Conservation (phyloP, 53 echinoderm and acorn worm genomes). For the Holothuria leucospilota region DNA sequence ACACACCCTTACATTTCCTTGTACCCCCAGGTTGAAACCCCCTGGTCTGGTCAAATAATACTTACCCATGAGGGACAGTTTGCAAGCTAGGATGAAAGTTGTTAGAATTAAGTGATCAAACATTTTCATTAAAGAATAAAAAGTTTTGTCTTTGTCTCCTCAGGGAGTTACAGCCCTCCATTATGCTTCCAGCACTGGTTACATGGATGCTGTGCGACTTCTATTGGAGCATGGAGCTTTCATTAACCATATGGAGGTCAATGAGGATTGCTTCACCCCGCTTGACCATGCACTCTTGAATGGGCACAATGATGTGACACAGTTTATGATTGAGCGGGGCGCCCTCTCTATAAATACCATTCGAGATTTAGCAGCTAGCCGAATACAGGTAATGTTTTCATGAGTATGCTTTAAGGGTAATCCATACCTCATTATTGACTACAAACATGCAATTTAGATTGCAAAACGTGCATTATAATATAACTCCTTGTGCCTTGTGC, state of each 20-base stretch:
- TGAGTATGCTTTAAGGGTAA: background rate
- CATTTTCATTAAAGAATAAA: too few relatives aligned
- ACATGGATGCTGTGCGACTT: constrained; percentile 82
- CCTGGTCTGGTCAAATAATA: too few relatives aligned
- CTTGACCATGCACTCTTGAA: constrained; percentile 90
- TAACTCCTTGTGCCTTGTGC: too few relatives aligned
- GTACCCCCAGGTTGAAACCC: too few relatives aligned
- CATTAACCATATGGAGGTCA: constrained; percentile 91
- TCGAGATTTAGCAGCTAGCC: constrained; percentile 86
- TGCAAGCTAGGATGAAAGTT: too few relatives aligned
- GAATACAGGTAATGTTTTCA: constrained; percentile 71
- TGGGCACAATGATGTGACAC: constrained; percentile 90
- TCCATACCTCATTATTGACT: too few relatives aligned
- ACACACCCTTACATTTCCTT: too few relatives aligned
- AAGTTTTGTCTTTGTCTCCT: background rate
- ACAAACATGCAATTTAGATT: too few relatives aligned
- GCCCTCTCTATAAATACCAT: constrained; percentile 94
- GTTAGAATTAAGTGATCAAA: too few relatives aligned
- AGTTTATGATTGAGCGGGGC: constrained; percentile 95
- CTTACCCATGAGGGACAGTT: too few relatives aligned
- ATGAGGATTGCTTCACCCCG: constrained; percentile 84
- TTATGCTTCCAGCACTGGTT: constrained; percentile 93
- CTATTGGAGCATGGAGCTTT: constrained; percentile 86
- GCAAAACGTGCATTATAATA: too few relatives aligned
- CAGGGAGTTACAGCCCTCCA: constrained; percentile 99